phyloP scores from a whole-genome alignment of 2,113 vertebrate genomes.

The Nipponia nippon region DNA sequence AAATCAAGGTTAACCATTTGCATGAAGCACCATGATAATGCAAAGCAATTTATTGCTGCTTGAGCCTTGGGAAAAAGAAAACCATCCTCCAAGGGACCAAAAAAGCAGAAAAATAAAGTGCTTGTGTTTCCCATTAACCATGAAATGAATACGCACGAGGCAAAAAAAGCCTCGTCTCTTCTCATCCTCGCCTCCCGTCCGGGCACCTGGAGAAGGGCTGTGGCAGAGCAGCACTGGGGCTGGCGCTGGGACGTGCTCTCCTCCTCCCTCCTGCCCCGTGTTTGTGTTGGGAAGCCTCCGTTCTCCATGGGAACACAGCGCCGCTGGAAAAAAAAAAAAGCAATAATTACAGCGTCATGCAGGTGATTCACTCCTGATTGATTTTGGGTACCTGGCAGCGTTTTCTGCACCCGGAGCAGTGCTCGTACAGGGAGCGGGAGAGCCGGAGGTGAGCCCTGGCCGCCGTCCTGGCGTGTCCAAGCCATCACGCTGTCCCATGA shows the following conservation, averaged over 20 bases:
- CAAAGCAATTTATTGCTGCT: background rate
- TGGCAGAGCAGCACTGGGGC: rapidly evolving
- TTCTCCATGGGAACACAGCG: rapidly evolving
- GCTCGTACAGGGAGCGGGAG: rapidly evolving
- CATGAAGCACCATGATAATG: too few relatives aligned
- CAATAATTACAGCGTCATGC: background rate
- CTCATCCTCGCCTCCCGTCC: rapidly evolving
- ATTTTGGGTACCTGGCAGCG: background rate
- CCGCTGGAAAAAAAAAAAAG: background rate
- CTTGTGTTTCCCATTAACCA: background rate
- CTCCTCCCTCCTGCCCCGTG: background rate
- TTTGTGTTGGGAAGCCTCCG: background rate
- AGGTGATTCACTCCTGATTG: background rate
- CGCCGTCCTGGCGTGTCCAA: rapidly evolving
- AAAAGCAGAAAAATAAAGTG: background rate
- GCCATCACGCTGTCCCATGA: background rate
- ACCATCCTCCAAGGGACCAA: background rate
- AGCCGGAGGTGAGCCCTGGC: background rate
- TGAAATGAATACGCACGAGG: rapidly evolving
- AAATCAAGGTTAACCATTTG: background rate
- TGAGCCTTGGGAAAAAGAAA: background rate
- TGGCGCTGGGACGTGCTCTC: background rate
- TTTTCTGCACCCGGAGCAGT: rapidly evolving
- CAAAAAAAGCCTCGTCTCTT: background rate
- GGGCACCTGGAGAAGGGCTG: background rate